Percentiles rank a stretch among this genome's conserved stretches.
Conservation (phyloP, 2,888 invertebrate species). For the Cyaniris semiargus region DNA sequence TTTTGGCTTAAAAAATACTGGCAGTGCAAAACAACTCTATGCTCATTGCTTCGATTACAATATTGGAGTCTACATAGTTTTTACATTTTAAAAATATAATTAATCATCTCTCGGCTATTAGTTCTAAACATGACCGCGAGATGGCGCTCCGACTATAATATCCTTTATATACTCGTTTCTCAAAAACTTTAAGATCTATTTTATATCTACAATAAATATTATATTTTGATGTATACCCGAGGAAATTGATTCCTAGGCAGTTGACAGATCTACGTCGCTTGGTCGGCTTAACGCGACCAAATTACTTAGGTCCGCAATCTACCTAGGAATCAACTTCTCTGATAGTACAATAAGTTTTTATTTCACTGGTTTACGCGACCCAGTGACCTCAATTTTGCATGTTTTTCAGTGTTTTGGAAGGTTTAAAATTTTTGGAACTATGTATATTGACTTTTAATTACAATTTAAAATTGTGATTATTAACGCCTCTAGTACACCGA, state of each 20-base stretch:
- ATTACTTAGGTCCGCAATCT: too few relatives aligned
- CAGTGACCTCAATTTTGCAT: background rate
- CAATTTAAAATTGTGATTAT: background rate
- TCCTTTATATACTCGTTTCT: background rate
- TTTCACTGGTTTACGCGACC: background rate
- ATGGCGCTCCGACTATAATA: background rate
- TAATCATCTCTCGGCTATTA: background rate
- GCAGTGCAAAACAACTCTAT: slow-evolving; percentile 34
- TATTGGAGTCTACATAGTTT: slow-evolving; percentile 30
- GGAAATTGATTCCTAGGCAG: too few relatives aligned
- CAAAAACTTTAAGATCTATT: slow-evolving; percentile 17
- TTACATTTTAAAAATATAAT: slow-evolving; percentile 27
- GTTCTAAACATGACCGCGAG: background rate
- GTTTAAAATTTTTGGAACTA: too few relatives aligned
- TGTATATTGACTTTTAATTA: background rate
- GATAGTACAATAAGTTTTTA: slow-evolving; percentile 19
- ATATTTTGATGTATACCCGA: slow-evolving; percentile 23
- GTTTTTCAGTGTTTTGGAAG: background rate
- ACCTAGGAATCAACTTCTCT: too few relatives aligned
- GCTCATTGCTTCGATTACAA: slow-evolving; percentile 26
- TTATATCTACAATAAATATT: slow-evolving; percentile 30
- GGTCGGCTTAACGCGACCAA: too few relatives aligned
- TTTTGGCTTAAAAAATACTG: slow-evolving; percentile 37
- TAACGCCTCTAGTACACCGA: background rate
- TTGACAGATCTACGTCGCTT: too few relatives aligned